Percentiles rank a stretch among this genome's conserved stretches.
phyloP scores from a whole-genome alignment of 2,797 vertebrate genomes.

The Potorous gilbertii region DNA sequence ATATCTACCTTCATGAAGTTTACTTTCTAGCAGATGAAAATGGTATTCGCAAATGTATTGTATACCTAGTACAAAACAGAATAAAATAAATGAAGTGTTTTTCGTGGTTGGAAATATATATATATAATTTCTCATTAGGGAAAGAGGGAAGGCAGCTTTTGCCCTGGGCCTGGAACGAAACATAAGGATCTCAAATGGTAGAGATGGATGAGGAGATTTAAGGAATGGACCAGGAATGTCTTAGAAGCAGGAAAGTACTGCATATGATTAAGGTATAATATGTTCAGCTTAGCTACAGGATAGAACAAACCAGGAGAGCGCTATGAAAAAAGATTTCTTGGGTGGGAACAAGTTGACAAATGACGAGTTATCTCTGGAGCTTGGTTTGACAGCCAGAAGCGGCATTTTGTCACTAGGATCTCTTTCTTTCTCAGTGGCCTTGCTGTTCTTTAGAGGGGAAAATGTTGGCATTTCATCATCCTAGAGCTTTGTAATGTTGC shows the following conservation, averaged over 20 bases:
- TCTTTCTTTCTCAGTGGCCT: constrained; percentile 56
- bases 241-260: not conserved
- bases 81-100: not conserved
- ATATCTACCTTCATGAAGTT: not conserved
- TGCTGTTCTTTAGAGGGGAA: constrained; percentile 63
- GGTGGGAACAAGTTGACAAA: not conserved
- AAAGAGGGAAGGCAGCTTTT: not conserved
- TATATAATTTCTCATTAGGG: not conserved
- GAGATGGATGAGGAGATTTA: not conserved
- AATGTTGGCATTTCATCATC: constrained; percentile 66
- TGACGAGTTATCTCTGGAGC: constrained; percentile 26
- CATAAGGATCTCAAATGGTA: not conserved
- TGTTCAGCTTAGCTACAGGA: not conserved
- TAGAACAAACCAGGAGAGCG: not conserved
- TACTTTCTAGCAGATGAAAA: not conserved
- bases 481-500: constrained; percentile 56
- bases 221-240: not conserved
- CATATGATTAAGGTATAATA: not conserved
- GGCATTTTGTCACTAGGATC: constrained; percentile 56
- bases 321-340: not conserved
- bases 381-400: constrained; percentile 20
- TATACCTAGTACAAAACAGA: not conserved
- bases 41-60: not conserved
- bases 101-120: not conserved
- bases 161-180: not conserved